Percentiles rank a stretch among this genome's conserved stretches.
phyloP scores from a whole-genome alignment of 2,888 invertebrate genomes.

The Philaethria dido region DNA sequence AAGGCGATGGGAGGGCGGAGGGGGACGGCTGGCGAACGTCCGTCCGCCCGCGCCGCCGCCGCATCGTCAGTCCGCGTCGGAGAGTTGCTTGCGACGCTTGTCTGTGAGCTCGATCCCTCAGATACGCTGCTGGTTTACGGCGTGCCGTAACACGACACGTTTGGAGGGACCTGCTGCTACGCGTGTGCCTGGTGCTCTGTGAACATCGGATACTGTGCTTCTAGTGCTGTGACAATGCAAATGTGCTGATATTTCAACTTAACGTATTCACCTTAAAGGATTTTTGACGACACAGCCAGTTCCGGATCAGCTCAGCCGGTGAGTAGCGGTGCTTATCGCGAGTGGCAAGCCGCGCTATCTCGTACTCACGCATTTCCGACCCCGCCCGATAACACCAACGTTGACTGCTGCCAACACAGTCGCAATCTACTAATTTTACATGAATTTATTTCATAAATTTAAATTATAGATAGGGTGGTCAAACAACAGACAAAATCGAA shows the following conservation, averaged over 20 bases:
- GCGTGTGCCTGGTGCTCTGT: conserved; percentile 79
- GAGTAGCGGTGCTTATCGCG: conserved; percentile 82
- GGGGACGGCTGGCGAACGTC: conserved; percentile 61
- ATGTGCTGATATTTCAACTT: conserved; percentile 72
- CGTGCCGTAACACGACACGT: conserved; percentile 83
- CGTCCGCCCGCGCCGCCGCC: conserved; percentile 79
- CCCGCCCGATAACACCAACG: conserved; percentile 78
- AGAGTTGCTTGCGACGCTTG: conserved; percentile 79
- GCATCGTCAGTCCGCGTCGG: conserved; percentile 81
- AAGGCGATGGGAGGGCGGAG: conserved; percentile 48
- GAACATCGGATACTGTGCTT: conserved; percentile 78
- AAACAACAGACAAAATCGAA: not conserved
- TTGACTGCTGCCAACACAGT: conserved; percentile 48
- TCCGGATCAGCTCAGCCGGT: conserved; percentile 83
- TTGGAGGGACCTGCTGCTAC: conserved; percentile 81
- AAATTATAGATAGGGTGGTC: not conserved
- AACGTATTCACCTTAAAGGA: conserved; percentile 63
- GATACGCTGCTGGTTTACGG: conserved; percentile 84
- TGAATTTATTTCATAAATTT: conserved; percentile 10
- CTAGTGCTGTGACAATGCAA: conserved; percentile 77
- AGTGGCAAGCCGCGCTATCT: conserved; percentile 77
- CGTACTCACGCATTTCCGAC: conserved; percentile 83
- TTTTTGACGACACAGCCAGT: conserved; percentile 77
- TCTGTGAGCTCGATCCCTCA: conserved; percentile 79
- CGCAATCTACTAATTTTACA: conserved; percentile 31